Percentiles rank a stretch among this genome's conserved stretches.
These are phyloP conservation scores for Coptotermes formosanus DNA, from an alignment of 1,140 invertebrate species.

Conservation along the genomic window DNA sequence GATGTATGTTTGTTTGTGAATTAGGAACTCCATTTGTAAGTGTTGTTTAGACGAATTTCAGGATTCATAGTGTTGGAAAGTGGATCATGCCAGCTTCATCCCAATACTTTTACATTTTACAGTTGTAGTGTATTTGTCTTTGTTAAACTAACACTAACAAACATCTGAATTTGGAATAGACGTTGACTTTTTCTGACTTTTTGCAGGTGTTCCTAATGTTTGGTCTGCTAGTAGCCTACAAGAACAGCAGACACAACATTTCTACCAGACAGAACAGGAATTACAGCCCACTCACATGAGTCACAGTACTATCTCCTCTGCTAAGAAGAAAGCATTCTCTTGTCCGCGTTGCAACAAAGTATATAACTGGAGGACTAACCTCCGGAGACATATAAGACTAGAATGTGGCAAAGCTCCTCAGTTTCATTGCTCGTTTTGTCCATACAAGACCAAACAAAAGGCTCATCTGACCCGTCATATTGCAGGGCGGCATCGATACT, in stretches of 20 bases:
- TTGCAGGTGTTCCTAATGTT: background rate
- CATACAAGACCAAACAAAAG: slow-evolving; percentile 21
- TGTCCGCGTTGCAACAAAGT: slow-evolving; percentile 39
- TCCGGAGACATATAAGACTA: slow-evolving; percentile 47
- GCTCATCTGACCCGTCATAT: background rate
- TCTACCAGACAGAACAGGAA: background rate
- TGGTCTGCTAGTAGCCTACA: background rate
- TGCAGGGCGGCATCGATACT: background rate
- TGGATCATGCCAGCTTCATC: too few species aligned
- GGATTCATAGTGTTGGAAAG: too few species aligned
- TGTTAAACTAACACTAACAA: too few species aligned
- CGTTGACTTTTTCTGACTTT: background rate
- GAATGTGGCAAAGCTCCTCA: slow-evolving; percentile 48
- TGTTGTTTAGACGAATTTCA: too few species aligned
- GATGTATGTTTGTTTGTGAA: too few species aligned
- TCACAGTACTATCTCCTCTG: background rate
- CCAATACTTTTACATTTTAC: too few species aligned
- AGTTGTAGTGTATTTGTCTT: too few species aligned
- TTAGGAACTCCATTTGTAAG: too few species aligned
- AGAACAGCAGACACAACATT: background rate
- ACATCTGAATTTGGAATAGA: background rate
- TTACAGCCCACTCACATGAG: background rate
- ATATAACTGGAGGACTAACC: slow-evolving; percentile 45
- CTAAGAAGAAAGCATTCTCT: background rate
- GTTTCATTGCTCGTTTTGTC: slow-evolving; percentile 45